Conservation (phyloP, 1,140 invertebrate genomes). For the Adoxophyes honmai region DNA sequence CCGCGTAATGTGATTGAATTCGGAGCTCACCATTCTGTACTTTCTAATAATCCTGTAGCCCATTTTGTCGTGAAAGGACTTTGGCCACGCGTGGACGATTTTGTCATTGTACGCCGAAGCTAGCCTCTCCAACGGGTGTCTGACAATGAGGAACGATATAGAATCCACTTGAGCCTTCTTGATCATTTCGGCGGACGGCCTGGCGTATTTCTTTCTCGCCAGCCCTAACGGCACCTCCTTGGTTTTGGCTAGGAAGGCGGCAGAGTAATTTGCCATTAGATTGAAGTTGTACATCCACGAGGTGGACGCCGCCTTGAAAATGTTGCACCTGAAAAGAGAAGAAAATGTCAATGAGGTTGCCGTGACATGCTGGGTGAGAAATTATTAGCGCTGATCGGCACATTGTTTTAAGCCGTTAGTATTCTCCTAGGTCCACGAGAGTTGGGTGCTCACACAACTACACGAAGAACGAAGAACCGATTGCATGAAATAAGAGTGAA, state of each 20-base stretch:
- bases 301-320: conserved; percentile 91
- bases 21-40: conserved; percentile 77
- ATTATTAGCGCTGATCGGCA: too few relatives aligned
- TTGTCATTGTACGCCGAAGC: conserved; percentile 94
- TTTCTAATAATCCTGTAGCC: conserved; percentile 85
- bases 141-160: conserved; percentile 89
- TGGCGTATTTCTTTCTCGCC: conserved; percentile 87
- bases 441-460: too few relatives aligned
- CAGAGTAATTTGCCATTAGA: conserved; percentile 87
- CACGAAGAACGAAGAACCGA: too few relatives aligned
- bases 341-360: too few relatives aligned
- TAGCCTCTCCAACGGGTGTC: conserved; percentile 93
- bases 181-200: conserved; percentile 83
- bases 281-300: conserved; percentile 95
- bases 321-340: conserved; percentile 82
- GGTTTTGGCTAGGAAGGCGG: conserved; percentile 85
- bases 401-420: too few relatives aligned
- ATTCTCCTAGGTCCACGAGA: too few relatives aligned
- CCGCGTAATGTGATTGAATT: conserved; percentile 8
- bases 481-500: too few relatives aligned
- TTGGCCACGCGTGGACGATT: conserved; percentile 87
- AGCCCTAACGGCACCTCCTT: conserved; percentile 86
- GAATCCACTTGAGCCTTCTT: conserved; percentile 77
- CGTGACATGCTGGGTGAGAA: too few relatives aligned
- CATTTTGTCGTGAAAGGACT: conserved; percentile 88